Evolutionary conservation across 2,888 invertebrate species (phyloP).

Genomic region (Altica lythri): DNA sequence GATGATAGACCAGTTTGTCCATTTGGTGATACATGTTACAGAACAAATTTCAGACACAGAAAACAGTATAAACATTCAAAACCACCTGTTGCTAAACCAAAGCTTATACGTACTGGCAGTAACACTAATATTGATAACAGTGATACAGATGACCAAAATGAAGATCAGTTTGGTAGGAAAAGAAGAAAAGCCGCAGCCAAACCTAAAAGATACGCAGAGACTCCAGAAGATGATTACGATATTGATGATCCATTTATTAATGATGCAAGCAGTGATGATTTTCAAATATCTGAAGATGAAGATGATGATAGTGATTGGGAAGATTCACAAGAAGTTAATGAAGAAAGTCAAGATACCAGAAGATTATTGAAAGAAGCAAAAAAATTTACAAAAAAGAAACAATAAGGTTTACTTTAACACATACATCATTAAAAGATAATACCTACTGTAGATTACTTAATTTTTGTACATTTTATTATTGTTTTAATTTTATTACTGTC

Average conservation of each 20-base stretch:
- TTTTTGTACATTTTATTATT: no score
- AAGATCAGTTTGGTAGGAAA: not conserved
- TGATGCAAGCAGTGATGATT: conserved; percentile 39
- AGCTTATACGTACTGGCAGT: not conserved
- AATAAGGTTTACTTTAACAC: no score
- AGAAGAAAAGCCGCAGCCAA: conserved; percentile 23
- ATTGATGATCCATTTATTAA: conserved; percentile 38
- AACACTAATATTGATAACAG: not conserved
- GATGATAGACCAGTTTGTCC: conserved; percentile 61
- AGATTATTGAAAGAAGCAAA: conserved; percentile 35
- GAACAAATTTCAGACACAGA: conserved; percentile 64
- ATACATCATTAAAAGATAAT: no score
- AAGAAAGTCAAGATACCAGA: conserved; percentile 33
- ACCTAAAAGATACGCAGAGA: conserved; percentile 24
- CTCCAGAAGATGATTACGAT: conserved; percentile 36
- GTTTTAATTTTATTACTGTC: no score
- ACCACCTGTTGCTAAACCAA: conserved; percentile 40
- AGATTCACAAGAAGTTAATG: conserved; percentile 34
- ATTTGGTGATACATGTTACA: conserved; percentile 64
- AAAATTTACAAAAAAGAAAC: conserved; percentile 30
- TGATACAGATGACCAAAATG: not conserved
- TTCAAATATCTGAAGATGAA: conserved; percentile 31
- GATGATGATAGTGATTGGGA: conserved; percentile 34
- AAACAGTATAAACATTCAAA: conserved; percentile 58
- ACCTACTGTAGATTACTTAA: no score